phyloP scores from a whole-genome alignment of 2,888 invertebrate species.

The Eupithecia subfuscata region DNA sequence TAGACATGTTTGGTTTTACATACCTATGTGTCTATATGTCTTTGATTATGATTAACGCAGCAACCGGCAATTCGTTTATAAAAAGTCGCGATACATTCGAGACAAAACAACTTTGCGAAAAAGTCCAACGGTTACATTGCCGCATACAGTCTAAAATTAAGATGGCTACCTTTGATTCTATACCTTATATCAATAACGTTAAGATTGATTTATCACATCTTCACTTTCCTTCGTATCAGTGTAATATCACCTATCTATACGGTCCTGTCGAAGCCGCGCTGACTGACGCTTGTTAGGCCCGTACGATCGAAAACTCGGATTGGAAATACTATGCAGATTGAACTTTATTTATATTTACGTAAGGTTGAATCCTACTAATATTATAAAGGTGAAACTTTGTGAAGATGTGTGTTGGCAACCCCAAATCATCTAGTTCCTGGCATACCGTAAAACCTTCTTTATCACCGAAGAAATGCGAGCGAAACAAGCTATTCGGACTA shows the following conservation, averaged over 20 bases:
- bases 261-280: constrained; percentile 34
- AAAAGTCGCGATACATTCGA: background rate
- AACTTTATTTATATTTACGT: background rate
- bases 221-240: background rate
- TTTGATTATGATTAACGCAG: background rate
- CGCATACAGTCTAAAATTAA: background rate
- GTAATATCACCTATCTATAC: background rate
- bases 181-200: background rate
- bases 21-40: background rate
- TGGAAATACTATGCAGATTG: constrained; percentile 10
- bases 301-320: constrained; percentile 17
- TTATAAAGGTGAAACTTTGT: background rate
- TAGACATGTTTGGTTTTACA: background rate
- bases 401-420: background rate
- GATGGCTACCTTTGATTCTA: background rate
- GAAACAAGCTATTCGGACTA: too few species aligned
- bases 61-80: background rate
- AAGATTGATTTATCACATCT: background rate
- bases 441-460: too few species aligned
- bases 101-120: background rate
- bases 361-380: background rate
- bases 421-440: background rate
- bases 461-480: too few species aligned
- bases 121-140: background rate
- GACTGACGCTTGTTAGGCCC: constrained; percentile 46